phyloP scores from a whole-genome alignment of 1,140 invertebrate species.

The Aphis craccivora region DNA sequence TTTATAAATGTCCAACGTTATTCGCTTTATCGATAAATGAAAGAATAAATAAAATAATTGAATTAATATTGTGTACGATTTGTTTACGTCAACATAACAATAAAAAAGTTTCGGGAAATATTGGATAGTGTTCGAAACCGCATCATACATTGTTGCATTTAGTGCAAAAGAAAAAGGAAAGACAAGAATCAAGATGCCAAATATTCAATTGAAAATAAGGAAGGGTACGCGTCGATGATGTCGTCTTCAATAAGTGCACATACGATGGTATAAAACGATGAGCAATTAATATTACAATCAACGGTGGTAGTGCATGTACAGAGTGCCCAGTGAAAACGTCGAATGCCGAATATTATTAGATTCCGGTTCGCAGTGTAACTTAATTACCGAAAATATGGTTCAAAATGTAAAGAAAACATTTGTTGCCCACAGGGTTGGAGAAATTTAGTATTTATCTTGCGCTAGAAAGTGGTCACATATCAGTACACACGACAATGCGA shows the following conservation, averaged over 20 bases:
- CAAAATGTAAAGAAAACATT: conserved; percentile 30
- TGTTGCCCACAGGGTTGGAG: conserved; percentile 54
- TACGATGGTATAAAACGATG: too few species aligned
- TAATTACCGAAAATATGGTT: too few species aligned
- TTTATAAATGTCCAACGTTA: not conserved
- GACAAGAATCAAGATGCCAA: not conserved
- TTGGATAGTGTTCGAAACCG: not conserved
- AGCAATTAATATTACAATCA: too few species aligned
- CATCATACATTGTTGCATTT: conserved; percentile 5
- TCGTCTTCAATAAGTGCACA: too few species aligned
- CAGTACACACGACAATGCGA: conserved; percentile 60
- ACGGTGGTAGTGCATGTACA: too few species aligned
- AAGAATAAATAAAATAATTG: too few species aligned
- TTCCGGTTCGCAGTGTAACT: too few species aligned
- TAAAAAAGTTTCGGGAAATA: not conserved
- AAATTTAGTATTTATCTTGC: conserved; percentile 62
- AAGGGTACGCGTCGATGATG: not conserved
- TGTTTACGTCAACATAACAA: not conserved
- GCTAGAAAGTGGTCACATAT: conserved; percentile 60
- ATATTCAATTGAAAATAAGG: not conserved
- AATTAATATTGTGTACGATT: not conserved
- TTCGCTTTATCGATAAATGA: not conserved
- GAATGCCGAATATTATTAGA: too few species aligned
- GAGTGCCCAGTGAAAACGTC: too few species aligned
- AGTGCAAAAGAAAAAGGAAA: not conserved